Base-by-base conservation (phyloP, 1,140 invertebrate species). In the Nylanderia fulva region DNA sequence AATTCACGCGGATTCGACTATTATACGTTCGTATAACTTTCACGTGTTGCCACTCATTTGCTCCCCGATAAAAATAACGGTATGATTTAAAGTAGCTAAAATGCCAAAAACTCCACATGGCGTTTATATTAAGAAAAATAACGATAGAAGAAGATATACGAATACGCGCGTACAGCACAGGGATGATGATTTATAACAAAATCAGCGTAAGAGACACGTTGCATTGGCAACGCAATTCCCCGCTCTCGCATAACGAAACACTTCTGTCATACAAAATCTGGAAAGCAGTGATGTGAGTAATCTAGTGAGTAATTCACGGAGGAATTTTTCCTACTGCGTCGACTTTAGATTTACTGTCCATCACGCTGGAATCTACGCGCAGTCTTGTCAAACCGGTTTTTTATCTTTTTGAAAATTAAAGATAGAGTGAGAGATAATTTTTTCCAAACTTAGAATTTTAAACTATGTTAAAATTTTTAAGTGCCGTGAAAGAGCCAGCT, bases 281-380 rank as follows among this genome's bases (percentile, higher is more conserved):
- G 76, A 66, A 58, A 68, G 83, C 71, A 87, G 69, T 60, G 88
- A 89, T 64, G 88, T 84, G 85, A 90, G 76, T 90, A 89, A 89
- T 89, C 85, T 84, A 85, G 60, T 80, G 64, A 74, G 77, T 89
- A 88, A 90, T 89, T 90, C 88, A 89, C 85, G 45, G 48, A 87
- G 72, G 66, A 85, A 89, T 87, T 87, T 89, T 89, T 90, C 88
- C 54, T 56, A 69, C 54, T 56, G 63, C 24, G 7, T 54, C 36
- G 80, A 18, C 45, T 48, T 13, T 63, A 36, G 68, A 84, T 89
- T 89, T 89, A 90, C 83, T 72, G 77, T 85, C 58, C 66, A 82
- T 89, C 64, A 69, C 66, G 74, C 63, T 54, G 39, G 27, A n/a
- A n/a, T n/a, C n/a, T 24, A 45, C 56, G 58, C 27, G 66, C 61